phyloP scores from a whole-genome alignment of 2,888 invertebrate genomes.

The Parascotia fuliginaria region DNA sequence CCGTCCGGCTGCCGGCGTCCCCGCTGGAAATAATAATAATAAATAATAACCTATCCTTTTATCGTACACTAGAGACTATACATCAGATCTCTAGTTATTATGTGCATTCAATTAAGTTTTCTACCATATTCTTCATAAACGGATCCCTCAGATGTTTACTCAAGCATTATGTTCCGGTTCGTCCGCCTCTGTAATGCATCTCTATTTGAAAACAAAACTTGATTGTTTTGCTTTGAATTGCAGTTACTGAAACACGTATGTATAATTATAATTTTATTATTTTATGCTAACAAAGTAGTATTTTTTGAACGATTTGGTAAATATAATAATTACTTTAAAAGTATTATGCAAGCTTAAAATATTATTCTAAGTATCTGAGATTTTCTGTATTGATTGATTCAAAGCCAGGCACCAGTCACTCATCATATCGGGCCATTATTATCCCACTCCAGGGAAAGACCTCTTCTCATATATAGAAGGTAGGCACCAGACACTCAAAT shows the following conservation, averaged over 20 bases:
- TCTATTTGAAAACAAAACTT: constrained; percentile 11
- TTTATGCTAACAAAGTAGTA: neutral
- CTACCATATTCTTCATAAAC: constrained; percentile 19
- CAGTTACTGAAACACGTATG: neutral
- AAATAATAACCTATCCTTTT: neutral
- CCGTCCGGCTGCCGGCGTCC: too few species aligned
- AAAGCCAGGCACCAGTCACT: too few species aligned
- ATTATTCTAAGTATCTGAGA: too few species aligned
- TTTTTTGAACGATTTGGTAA: too few species aligned
- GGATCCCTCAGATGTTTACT: constrained; percentile 21
- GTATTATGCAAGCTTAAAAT: too few species aligned
- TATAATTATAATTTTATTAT: neutral
- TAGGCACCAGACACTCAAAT: too few species aligned
- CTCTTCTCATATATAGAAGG: too few species aligned
- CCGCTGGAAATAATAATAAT: too few species aligned
- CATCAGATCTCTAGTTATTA: constrained; percentile 3
- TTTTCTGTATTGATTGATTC: too few species aligned
- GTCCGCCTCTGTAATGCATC: constrained; percentile 12
- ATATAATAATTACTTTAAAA: too few species aligned
- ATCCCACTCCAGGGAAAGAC: too few species aligned
- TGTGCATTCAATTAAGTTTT: constrained; percentile 25
- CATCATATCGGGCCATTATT: too few species aligned
- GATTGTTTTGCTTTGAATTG: constrained; percentile 17
- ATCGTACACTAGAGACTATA: constrained; percentile 6
- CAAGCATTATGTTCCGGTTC: constrained; percentile 28